These are phyloP conservation scores for Petaurus breviceps DNA, from an alignment of 2,113 vertebrate genomes.

Conservation along the genomic window DNA sequence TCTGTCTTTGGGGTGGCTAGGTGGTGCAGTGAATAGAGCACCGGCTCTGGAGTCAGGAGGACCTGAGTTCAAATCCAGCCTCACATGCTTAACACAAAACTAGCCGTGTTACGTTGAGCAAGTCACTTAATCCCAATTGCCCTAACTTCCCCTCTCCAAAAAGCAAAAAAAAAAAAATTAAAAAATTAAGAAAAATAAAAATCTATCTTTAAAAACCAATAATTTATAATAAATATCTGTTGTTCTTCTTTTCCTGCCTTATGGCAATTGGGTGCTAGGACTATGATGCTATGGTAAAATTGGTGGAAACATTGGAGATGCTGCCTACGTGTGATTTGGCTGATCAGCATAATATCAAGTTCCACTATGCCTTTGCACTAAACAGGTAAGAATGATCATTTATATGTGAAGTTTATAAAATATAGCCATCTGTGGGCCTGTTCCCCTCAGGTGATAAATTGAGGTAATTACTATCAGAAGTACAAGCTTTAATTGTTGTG, in stretches of 20 bases:
- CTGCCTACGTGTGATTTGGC: slow-evolving; percentile 94
- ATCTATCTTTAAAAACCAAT: too few species aligned
- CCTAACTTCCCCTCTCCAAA: too few species aligned
- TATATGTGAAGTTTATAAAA: slow-evolving; percentile 13
- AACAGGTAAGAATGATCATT: slow-evolving; percentile 89
- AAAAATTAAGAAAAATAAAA: too few species aligned
- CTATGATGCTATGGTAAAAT: slow-evolving; percentile 96
- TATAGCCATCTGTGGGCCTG: not conserved
- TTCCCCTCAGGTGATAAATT: not conserved
- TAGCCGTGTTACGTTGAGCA: too few species aligned
- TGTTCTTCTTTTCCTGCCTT: slow-evolving; percentile 50
- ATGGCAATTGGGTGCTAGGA: slow-evolving; percentile 85
- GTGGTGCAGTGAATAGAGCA: too few species aligned
- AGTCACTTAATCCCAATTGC: too few species aligned
- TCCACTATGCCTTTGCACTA: slow-evolving; percentile 96
- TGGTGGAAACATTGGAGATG: slow-evolving; percentile 95
- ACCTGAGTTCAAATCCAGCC: too few species aligned
- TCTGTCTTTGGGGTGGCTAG: too few species aligned
- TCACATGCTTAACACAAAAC: too few species aligned
- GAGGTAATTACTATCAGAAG: not conserved
- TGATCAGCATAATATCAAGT: slow-evolving; percentile 96
- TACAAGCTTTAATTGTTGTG: not conserved
- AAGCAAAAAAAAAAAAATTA: too few species aligned
- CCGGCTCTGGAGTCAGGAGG: too few species aligned
- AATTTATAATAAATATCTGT: slow-evolving; percentile 10